A percentile compares a stretch with the other conserved stretches of the same genome.
Conservation (phyloP, 2,797 vertebrate genomes). For the Eupleurogrammus muticus region DNA sequence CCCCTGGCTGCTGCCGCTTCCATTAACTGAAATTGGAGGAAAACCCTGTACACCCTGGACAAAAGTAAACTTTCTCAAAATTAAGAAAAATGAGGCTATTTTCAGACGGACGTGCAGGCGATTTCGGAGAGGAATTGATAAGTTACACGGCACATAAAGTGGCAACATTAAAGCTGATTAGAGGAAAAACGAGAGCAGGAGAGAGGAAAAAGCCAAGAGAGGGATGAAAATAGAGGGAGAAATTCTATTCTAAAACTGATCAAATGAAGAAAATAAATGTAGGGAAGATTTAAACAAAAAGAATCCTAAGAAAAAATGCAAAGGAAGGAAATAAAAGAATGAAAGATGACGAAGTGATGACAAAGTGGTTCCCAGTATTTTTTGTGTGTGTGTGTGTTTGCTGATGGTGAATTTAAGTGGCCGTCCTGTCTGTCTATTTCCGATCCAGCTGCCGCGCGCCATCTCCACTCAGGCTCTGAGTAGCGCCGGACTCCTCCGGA, state of each 20-base stretch:
- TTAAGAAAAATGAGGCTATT: constrained; percentile 75
- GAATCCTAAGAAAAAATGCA: not conserved
- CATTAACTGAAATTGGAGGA: constrained; percentile 89
- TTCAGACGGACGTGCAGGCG: constrained; percentile 17
- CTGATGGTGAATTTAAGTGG: too few species aligned
- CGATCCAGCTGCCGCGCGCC: constrained; percentile 94
- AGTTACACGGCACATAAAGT: constrained; percentile 31
- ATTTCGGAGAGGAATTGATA: constrained; percentile 17
- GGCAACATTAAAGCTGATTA: constrained; percentile 27
- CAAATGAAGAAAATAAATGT: not conserved
- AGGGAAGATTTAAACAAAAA: not conserved
- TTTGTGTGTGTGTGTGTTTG: too few species aligned
- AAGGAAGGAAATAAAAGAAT: not conserved
- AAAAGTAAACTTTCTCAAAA: constrained; percentile 73
- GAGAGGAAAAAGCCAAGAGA: not conserved
- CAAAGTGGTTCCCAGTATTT: not conserved
- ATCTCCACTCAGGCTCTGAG: constrained; percentile 99
- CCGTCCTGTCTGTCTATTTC: constrained; percentile 28
- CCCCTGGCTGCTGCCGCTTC: constrained; percentile 64
- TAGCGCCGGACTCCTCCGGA: constrained; percentile 97
- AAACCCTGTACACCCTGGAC: constrained; percentile 18
- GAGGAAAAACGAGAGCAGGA: constrained; percentile 19
- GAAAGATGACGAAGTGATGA: not conserved
- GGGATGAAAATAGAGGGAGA: not conserved
- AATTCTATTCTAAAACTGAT: not conserved